Base-by-base conservation (phyloP, 2,797 vertebrate species). In the Buceros bicornis region DNA sequence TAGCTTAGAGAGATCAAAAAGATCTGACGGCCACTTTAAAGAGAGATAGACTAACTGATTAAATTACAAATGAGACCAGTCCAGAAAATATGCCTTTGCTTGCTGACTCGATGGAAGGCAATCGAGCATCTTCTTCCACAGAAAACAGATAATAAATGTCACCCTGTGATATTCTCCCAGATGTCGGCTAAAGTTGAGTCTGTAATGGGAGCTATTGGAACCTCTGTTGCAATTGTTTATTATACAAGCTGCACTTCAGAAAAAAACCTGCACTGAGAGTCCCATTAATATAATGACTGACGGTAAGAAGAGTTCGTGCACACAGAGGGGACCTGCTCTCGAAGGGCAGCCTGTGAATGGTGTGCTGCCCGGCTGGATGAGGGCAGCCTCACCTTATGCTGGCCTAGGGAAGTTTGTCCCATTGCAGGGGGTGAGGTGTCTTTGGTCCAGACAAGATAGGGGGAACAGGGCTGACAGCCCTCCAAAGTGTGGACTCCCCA, bases 161-260 rank as follows among this genome's bases (percentile, higher is more conserved):
- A 84, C 70, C 77, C 87, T 87, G 73, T 84, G 92, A 90, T 37
- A 87, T 72, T 73, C n/a, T 83, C 83, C 65, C 83, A 92, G 78
- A 84, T 84, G 70, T 57, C 72, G 83, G 73, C 35, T 78, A 11
- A 89, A 96, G 70, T 76, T 81, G 48, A 92, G 33, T 57, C 57
- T 80, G 82, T 25, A 87, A 70, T 1, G 5, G 74, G 25, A 87
- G 51, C 48, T 80, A 65, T 11, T 82, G 64, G 91, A 87, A 89
- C 73, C 53, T 87, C 48, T 77, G 48, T 79, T 0, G 0, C 81
- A 94, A 83, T 20, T 82, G 47, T 69, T 93, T 66, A 71, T 66
- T 79, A 62, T n/a, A 70, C 64, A 87, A 94, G 66, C 47, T 87
- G 60, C n/a, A 62, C 40, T 33, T 84, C n/a, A 69, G n/a, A 29